Evolutionary conservation across 2,888 invertebrate species (phyloP).

Genomic region (Yponomeuta cagnagella): DNA sequence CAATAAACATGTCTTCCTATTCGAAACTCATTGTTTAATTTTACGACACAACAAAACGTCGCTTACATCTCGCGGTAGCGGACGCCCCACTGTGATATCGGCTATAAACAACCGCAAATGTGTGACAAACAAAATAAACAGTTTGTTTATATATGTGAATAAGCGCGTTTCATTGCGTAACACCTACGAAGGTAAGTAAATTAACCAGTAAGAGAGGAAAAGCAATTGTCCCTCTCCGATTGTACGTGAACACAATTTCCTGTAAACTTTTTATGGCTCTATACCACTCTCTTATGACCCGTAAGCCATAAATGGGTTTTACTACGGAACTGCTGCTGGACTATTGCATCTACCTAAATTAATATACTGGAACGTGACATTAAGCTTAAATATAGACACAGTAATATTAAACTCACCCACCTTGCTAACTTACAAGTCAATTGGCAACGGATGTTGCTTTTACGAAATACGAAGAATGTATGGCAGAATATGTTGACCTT

Average conservation of each 20-base stretch:
- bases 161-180: constrained; percentile 35
- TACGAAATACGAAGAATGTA: no score
- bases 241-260: constrained; percentile 1
- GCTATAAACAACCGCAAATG: constrained; percentile 22
- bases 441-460: no score
- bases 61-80: constrained; percentile 42
- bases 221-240: neutral
- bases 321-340: neutral
- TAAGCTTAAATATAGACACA: no score
- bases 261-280: neutral
- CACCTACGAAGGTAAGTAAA: constrained; percentile 19
- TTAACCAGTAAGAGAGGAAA: constrained; percentile 6
- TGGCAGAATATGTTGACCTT: no score
- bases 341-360: no score
- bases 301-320: neutral
- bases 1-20: constrained; percentile 5
- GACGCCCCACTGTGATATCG: constrained; percentile 33
- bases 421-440: no score
- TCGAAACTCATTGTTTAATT: constrained; percentile 14
- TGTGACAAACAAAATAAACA: constrained; percentile 33
- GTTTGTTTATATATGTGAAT: constrained; percentile 20
- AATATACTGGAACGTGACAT: no score
- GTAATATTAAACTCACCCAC: no score
- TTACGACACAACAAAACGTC: constrained; percentile 25
- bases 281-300: neutral